Evolutionary conservation across 2,113 vertebrate genomes (phyloP), one percentile per base, ranked within the genome.

Genomic region (Paradisaea rubra): DNA sequence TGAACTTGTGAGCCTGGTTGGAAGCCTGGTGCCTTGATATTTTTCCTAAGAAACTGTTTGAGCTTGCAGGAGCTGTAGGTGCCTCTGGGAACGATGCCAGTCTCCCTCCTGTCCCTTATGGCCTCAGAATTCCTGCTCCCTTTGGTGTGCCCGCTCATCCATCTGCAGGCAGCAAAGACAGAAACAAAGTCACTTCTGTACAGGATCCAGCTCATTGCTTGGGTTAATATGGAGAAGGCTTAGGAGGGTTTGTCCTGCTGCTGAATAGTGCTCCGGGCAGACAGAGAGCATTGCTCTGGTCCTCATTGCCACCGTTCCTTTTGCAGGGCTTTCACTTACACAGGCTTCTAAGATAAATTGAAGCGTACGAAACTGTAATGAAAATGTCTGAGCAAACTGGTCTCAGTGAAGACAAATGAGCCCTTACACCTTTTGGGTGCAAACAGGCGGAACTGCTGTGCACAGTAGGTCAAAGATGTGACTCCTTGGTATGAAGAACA

Each of bases 391-490:
- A 87, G 81, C 68, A 79, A 92, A 85, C 28, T 74, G 37, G 45
- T 89, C 64, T 85, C 63, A 31, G 81, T 86, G 80, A 81, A 96
- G 95, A 94, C 63, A 91, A 89, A 96, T 85, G 73, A 87, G 64
- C 42, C 65, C 64, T 81, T 44, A 6, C 35, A n/a, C 41, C 54
- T 81, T 82, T 71, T 3, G 11, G 49, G 86, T 0, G 57, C 79
- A 72, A 89, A 84, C 41, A 76, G 60, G 92, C 42, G 5, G 82
- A 95, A 91, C 94, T 91, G 53, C 59, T 3, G 7, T 2, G 7
- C 27, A 50, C 64, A 78, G n/a, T 9, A 80, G 81, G 82, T 86
- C 88, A 83, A 91, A 84, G 63, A 70, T 87, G 33, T 79, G 66
- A 91, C 59, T 91, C 49, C 50, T 76, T 65, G 57, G 53, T 35